Conservation (phyloP, 1,140 invertebrate species). For the Atopsyche davidsoni region DNA sequence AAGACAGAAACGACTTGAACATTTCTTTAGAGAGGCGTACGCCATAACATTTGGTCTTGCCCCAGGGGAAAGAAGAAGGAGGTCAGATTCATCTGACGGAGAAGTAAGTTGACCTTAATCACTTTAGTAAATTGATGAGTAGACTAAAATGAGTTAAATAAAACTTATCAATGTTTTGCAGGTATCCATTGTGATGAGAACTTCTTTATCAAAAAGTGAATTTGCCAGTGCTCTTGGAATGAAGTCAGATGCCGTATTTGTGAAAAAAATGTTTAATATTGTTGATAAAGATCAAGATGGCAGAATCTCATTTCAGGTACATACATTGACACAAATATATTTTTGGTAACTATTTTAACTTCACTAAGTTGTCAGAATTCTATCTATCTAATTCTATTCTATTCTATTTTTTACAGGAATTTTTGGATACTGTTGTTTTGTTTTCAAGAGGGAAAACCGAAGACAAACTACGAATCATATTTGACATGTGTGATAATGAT, state of each 20-base stretch:
- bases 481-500: constrained; percentile 98
- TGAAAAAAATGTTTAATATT: constrained; percentile 98
- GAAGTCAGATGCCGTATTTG: constrained; percentile 93
- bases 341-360: too few relatives aligned
- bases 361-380: too few relatives aligned
- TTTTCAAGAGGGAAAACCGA: constrained; percentile 89
- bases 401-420: constrained; percentile 65
- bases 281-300: constrained; percentile 95
- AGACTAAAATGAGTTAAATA: too few relatives aligned
- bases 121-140: neutral
- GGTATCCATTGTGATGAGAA: constrained; percentile 80
- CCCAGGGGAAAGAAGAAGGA: constrained; percentile 63
- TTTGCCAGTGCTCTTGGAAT: constrained; percentile 97
- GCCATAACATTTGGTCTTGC: constrained; percentile 86
- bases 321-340: constrained; percentile 3
- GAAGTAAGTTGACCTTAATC: constrained; percentile 51
- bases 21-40: constrained; percentile 98
- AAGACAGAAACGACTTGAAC: constrained; percentile 87
- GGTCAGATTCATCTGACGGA: constrained; percentile 69
- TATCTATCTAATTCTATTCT: too few relatives aligned
- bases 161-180: constrained; percentile 25
- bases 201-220: constrained; percentile 88
- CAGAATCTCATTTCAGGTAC: constrained; percentile 87
- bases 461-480: constrained; percentile 94
- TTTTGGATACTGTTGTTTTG: constrained; percentile 90